Evolutionary conservation across 64 coral and sea anemone genomes (phyloP).

Genomic region (Stichodactyla helianthus): DNA sequence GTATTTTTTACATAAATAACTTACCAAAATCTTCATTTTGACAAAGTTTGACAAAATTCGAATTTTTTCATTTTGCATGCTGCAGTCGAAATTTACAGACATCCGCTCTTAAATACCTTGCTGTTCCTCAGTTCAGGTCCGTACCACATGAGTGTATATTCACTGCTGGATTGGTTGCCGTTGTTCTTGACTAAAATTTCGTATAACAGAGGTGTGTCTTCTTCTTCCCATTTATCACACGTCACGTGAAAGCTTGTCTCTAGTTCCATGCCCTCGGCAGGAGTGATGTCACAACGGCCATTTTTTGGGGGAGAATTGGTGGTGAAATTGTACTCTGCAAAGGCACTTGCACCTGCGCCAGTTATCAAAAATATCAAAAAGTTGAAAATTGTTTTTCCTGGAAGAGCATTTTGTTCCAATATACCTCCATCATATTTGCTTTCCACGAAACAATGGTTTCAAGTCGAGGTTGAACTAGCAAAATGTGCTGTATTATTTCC

Average conservation of each 20-base stretch:
- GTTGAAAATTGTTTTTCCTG: no score
- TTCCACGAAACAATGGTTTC: no score
- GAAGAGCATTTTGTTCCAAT: no score
- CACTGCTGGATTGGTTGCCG: neutral
- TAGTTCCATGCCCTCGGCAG: constrained; percentile 37
- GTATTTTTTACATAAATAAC: no score
- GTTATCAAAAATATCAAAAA: no score
- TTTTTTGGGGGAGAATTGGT: constrained; percentile 68
- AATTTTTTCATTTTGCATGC: no score
- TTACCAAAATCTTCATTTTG: no score
- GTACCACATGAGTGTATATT: constrained; percentile 27
- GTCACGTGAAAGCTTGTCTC: constrained; percentile 60
- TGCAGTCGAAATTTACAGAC: no score
- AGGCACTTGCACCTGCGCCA: constrained; percentile 1
- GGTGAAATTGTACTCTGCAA: constrained; percentile 43
- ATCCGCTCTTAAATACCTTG: neutral
- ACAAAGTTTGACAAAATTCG: no score
- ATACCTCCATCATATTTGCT: no score
- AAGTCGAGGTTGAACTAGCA: no score
- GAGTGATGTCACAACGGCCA: constrained; percentile 59
- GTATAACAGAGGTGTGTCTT: constrained; percentile 68
- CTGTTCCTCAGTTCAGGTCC: neutral
- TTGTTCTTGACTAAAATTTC: constrained; percentile 41
- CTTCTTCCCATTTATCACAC: constrained; percentile 72
- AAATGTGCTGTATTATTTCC: no score